Evolutionary conservation across 35 echinoderm and acorn worm genomes (phyloP), one percentile per base, ranked within the genome.

Genomic region (Chiridota heheva): DNA sequence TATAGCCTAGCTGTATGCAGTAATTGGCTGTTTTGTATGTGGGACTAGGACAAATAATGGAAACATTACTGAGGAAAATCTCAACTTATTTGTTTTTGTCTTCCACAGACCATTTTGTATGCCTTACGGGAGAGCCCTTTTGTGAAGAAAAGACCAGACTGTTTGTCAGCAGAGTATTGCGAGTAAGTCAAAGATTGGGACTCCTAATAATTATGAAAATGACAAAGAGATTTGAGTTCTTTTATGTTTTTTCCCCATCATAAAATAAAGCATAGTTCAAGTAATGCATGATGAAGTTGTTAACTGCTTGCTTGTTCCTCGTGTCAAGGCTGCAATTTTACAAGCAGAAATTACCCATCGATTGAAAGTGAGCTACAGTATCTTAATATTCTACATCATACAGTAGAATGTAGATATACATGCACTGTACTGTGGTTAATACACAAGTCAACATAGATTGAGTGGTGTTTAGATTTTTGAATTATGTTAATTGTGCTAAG

Each of bases 141-240:
- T 15, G 73, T 80, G 0, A 95, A 68, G 81, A 79, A 72, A 68
- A 84, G 64, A 76, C 91, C 86, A 40, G 44, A 49, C 28, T 95
- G 91, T 81, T 56, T 95, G 31, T 35, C 78, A 32, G 55, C 66
- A 70, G 91, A 95, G 48, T 89, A 77, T 57, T 88, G 86, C 86
- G 86, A 80, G 91, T 95, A 74, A 95, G 91, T 86, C 31, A 27
- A 72, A 37, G 5, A 32, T 35, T 60, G 7, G 10, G 1, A 20
- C 6, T 13, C 51, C n/a, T n/a, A n/a, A n/a, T n/a, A n/a, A n/a
- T n/a, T 80, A 20, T 20, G n/a, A n/a, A 12, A 8, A 5, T 6
- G 40, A 7, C 16, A 22, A 47, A 24, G 4, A 4, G n/a, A n/a
- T 25, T 16, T 47, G 36, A 24, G n/a, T 20, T 75, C 24, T 17